Conservation (phyloP, 2,888 invertebrate species). For the Pinctada fucata region DNA sequence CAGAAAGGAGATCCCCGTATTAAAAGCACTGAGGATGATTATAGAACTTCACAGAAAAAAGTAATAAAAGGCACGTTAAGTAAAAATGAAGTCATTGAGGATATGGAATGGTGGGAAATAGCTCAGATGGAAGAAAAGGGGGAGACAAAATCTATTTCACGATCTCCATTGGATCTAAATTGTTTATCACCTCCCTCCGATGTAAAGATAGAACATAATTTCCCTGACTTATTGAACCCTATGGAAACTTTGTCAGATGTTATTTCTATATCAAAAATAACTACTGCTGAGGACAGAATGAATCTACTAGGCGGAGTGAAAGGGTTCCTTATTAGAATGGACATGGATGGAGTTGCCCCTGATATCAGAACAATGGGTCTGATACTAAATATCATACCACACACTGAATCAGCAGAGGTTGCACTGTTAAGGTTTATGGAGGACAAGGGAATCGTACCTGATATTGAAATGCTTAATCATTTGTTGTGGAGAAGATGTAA, state of each 20-base stretch:
- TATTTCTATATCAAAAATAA: not conserved
- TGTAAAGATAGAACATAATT: not conserved
- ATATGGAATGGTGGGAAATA: not conserved
- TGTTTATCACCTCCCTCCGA: not conserved
- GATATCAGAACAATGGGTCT: constrained; percentile 88
- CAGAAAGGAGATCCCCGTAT: not conserved
- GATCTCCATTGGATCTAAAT: not conserved
- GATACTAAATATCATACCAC: constrained; percentile 75
- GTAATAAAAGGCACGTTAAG: not conserved
- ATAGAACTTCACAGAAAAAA: not conserved
- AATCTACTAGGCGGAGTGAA: constrained; percentile 86
- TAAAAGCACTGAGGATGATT: not conserved
- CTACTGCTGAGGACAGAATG: constrained; percentile 51
- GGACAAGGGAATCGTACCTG: not conserved
- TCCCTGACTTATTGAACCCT: not conserved
- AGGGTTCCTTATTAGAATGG: constrained; percentile 87
- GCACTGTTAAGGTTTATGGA: not conserved
- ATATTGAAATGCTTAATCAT: not conserved
- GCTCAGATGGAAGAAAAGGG: not conserved
- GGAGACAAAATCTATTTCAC: not conserved
- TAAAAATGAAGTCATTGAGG: not conserved
- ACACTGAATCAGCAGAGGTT: not conserved
- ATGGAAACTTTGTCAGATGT: not conserved
- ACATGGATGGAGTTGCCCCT: constrained; percentile 83
- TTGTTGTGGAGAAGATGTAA: not conserved